A percentile compares a stretch with the other conserved stretches of the same genome.
Evolutionary conservation across 2,888 invertebrate species (phyloP).

Genomic region (Alcis repandata): DNA sequence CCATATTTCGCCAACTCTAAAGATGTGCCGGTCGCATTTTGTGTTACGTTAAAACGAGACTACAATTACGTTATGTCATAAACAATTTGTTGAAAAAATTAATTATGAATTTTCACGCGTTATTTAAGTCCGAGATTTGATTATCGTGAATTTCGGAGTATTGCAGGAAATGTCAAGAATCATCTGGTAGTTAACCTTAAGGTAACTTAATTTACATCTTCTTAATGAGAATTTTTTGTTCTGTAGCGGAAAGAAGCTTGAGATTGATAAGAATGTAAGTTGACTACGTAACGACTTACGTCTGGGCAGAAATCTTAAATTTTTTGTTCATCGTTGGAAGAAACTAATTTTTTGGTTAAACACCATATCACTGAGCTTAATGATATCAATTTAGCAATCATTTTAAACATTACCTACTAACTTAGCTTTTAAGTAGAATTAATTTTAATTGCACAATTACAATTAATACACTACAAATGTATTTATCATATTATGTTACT

Average conservation of each 20-base stretch:
- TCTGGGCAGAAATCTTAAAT: too few relatives aligned
- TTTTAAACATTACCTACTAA: too few relatives aligned
- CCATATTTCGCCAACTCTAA: background rate
- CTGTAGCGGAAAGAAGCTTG: background rate
- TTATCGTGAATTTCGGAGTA: slow-evolving; percentile 17
- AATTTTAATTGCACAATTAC: too few relatives aligned
- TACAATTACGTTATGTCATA: slow-evolving; percentile 46
- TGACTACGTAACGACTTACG: background rate
- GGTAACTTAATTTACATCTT: background rate
- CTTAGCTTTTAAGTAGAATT: too few relatives aligned
- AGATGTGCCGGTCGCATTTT: background rate
- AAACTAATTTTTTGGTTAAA: too few relatives aligned
- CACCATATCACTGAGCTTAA: too few relatives aligned
- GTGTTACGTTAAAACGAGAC: slow-evolving; percentile 43
- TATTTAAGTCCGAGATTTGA: slow-evolving; percentile 21
- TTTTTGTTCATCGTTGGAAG: too few relatives aligned
- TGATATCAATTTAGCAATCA: too few relatives aligned
- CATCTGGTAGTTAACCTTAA: slow-evolving; percentile 14
- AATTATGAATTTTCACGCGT: slow-evolving; percentile 40
- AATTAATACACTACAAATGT: too few relatives aligned
- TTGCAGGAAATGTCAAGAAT: slow-evolving; percentile 15
- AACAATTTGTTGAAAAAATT: slow-evolving; percentile 40
- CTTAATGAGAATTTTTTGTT: background rate
- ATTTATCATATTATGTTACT: too few relatives aligned
- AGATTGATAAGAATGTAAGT: background rate